phyloP scores from a whole-genome alignment of 2,888 invertebrate species.

The Leptarthrus brevirostris region DNA sequence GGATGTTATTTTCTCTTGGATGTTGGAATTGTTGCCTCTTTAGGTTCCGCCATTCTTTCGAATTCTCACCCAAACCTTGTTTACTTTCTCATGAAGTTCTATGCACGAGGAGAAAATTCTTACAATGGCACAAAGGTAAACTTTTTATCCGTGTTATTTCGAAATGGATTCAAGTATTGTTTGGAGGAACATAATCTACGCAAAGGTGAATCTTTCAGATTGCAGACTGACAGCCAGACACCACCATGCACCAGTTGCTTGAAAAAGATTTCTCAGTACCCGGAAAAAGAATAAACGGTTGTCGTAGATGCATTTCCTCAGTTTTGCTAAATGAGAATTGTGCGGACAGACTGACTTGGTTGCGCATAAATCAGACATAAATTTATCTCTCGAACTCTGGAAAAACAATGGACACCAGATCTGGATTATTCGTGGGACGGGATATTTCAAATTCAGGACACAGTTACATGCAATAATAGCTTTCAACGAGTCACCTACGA shows the following conservation, averaged over 20 bases:
- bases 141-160: conserved; percentile 4
- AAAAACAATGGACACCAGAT: conserved; percentile 9
- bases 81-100: conserved; percentile 28
- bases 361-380: conserved; percentile 19
- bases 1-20: background rate
- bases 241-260: background rate
- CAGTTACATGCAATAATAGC: too few species aligned
- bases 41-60: conserved; percentile 7
- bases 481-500: too few species aligned
- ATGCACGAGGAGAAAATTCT: conserved; percentile 24
- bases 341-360: background rate
- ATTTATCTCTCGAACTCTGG: conserved; percentile 2
- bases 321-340: background rate
- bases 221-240: background rate
- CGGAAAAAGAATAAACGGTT: background rate
- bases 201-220: background rate
- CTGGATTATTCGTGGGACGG: background rate
- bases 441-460: too few species aligned
- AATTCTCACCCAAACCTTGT: conserved; percentile 30
- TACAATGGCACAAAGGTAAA: conserved; percentile 26
- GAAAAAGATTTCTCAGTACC: background rate
- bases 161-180: conserved; percentile 3
- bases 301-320: conserved; percentile 7
- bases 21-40: conserved; percentile 11
- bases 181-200: conserved; percentile 1